phyloP scores from a whole-genome alignment of 2,113 vertebrate species.

The Sinosuthora webbiana region DNA sequence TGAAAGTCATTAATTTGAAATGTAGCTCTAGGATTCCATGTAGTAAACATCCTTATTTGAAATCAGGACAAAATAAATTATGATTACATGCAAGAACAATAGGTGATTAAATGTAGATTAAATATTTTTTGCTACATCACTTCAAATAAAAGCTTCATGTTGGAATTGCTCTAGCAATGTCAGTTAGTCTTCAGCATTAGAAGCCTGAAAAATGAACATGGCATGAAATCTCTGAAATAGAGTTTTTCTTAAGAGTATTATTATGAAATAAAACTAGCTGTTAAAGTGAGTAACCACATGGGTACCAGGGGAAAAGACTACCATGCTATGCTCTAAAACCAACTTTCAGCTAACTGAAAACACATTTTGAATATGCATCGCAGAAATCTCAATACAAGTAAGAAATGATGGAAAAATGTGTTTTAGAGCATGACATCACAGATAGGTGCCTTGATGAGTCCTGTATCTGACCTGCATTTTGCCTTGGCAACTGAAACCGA shows the following conservation, averaged over 20 bases:
- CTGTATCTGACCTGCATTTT: background rate
- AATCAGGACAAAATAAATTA: background rate
- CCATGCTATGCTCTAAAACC: background rate
- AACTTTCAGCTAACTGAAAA: background rate
- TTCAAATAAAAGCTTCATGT: background rate
- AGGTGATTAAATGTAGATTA: background rate
- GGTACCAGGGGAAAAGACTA: background rate
- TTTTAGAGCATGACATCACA: background rate
- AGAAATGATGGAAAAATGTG: background rate
- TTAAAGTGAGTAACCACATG: background rate
- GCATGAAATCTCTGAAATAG: background rate
- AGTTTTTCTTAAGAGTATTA: background rate
- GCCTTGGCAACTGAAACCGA: fast-evolving
- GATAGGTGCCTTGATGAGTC: background rate
- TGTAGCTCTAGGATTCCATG: background rate
- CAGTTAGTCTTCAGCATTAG: background rate
- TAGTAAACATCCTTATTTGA: background rate
- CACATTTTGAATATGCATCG: background rate
- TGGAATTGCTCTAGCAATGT: background rate
- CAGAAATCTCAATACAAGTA: background rate
- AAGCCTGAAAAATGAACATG: background rate
- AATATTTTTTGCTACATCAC: background rate
- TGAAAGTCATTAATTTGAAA: background rate
- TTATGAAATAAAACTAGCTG: background rate
- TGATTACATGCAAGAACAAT: background rate